Conservation (phyloP, 2,888 invertebrate genomes). For the Rotaria sp. region DNA sequence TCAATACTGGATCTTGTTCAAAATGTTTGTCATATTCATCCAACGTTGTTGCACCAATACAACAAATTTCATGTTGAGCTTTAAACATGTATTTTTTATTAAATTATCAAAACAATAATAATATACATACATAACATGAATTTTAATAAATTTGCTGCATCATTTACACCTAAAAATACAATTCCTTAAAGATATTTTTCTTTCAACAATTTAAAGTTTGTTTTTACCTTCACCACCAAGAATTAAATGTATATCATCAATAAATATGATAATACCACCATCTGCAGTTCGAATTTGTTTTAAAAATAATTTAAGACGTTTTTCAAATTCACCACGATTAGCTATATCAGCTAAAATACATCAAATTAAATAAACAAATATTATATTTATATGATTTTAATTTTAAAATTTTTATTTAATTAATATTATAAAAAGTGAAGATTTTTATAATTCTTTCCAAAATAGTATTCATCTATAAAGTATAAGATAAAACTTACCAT, state of each 20-base stretch:
- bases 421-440: too few relatives aligned
- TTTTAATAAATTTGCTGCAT: constrained; percentile 45
- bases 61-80: constrained; percentile 43
- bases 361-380: too few relatives aligned
- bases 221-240: constrained; percentile 42
- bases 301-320: constrained; percentile 44
- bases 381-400: too few relatives aligned
- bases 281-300: constrained; percentile 40
- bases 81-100: too few relatives aligned
- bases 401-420: too few relatives aligned
- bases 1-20: constrained; percentile 45
- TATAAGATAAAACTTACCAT: too few relatives aligned
- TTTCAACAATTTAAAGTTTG: not conserved
- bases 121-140: constrained; percentile 42
- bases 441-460: too few relatives aligned
- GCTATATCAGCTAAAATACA: constrained; percentile 43
- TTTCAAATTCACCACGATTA: constrained; percentile 45
- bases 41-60: constrained; percentile 45
- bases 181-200: not conserved
- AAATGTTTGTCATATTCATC: constrained; percentile 44
- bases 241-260: constrained; percentile 46
- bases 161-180: constrained; percentile 42
- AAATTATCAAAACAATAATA: too few relatives aligned
- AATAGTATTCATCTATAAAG: too few relatives aligned
- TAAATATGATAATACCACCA: constrained; percentile 44